phyloP scores from a whole-genome alignment of 2,113 vertebrate species.

The Rhabdornis inornatus region DNA sequence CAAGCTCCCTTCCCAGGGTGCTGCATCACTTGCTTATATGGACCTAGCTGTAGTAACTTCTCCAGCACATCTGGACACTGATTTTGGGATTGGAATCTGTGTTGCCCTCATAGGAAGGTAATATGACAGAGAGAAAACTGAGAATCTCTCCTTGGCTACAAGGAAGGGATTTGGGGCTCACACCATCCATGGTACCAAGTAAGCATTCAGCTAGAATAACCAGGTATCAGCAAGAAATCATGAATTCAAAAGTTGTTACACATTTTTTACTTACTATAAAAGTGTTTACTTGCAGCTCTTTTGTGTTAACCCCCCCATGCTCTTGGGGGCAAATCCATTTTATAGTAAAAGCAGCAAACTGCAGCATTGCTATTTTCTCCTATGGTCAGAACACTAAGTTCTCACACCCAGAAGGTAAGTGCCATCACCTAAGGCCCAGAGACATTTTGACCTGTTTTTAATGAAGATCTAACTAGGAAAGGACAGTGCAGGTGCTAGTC shows the following conservation, averaged over 20 bases:
- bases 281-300: neutral
- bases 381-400: neutral
- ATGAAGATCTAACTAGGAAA: neutral
- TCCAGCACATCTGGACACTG: neutral
- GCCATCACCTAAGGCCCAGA: neutral
- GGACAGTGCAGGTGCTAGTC: neutral
- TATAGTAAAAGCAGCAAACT: neutral
- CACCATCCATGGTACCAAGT: fast-evolving
- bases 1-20: neutral
- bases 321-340: neutral
- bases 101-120: neutral
- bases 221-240: neutral
- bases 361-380: neutral
- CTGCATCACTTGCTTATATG: neutral
- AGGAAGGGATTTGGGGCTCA: neutral
- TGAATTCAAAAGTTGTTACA: neutral
- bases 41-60: neutral
- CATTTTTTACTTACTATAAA: neutral
- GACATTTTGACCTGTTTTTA: neutral
- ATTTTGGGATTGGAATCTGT: neutral
- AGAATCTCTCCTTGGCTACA: neutral
- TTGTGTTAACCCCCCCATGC: neutral
- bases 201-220: neutral
- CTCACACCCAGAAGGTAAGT: neutral
- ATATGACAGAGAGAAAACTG: neutral